phyloP scores from a whole-genome alignment of 2,797 vertebrate genomes.

The Champsocephalus gunnari region DNA sequence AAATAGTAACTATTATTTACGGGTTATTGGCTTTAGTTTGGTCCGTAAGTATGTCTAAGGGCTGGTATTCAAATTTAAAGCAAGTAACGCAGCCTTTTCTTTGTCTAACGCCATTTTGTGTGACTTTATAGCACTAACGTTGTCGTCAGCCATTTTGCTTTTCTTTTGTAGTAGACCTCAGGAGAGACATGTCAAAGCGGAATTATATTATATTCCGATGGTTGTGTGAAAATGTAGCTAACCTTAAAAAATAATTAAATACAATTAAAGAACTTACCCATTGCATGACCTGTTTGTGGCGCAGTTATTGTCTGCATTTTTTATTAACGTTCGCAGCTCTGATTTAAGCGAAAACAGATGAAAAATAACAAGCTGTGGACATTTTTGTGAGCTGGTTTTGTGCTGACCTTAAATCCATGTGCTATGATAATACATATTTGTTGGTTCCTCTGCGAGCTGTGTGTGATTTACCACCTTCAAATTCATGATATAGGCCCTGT shows the following conservation, averaged over 20 bases:
- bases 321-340: neutral
- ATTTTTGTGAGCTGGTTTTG: neutral
- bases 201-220: neutral
- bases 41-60: neutral
- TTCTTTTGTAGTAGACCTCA: slow-evolving; percentile 45
- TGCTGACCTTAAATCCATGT: neutral
- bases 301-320: neutral
- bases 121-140: slow-evolving; percentile 50
- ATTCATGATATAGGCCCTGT: no score
- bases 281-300: neutral
- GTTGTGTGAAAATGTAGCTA: neutral
- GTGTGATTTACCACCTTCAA: neutral
- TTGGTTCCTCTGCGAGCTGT: neutral
- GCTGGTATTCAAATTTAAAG: neutral
- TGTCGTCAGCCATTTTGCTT: slow-evolving; percentile 81
- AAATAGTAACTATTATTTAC: neutral
- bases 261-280: neutral
- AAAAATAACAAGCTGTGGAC: neutral
- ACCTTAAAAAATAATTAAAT: neutral
- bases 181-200: slow-evolving; percentile 10
- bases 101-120: slow-evolving; percentile 86
- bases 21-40: neutral
- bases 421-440: neutral
- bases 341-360: neutral
- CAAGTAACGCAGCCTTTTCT: slow-evolving; percentile 39